Conservation (phyloP, 1,140 invertebrate species). For the Aphelinus atriplicis region DNA sequence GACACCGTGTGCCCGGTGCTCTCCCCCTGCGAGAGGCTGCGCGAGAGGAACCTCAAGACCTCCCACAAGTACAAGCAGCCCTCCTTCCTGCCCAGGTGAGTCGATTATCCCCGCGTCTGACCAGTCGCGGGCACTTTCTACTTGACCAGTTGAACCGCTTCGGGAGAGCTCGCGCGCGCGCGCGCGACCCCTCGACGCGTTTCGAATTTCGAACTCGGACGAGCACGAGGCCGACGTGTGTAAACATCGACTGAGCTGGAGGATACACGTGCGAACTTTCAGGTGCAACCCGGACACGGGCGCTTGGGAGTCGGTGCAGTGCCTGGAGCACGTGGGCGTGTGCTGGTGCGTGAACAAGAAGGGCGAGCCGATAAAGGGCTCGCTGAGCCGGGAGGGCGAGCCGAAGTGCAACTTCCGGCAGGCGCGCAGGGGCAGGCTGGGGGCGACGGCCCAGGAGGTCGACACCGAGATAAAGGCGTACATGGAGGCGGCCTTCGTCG, state of each 20-base stretch:
- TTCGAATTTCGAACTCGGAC: no score
- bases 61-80: conserved; percentile 76
- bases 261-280: not conserved
- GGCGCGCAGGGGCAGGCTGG: conserved; percentile 68
- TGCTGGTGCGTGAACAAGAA: conserved; percentile 87
- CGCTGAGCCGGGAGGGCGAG: conserved; percentile 75
- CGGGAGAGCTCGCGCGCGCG: no score
- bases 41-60: conserved; percentile 79
- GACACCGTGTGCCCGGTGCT: conserved; percentile 83
- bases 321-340: conserved; percentile 80
- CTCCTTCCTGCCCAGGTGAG: conserved; percentile 70
- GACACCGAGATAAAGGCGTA: conserved; percentile 58
- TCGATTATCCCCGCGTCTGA: no score
- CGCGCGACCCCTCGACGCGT: no score
- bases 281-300: conserved; percentile 76
- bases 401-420: conserved; percentile 81
- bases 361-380: conserved; percentile 82
- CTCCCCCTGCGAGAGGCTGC: conserved; percentile 80
- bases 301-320: conserved; percentile 83
- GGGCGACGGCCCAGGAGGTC: conserved; percentile 41
- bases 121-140: no score
- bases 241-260: no score
- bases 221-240: no score
- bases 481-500: conserved; percentile 51
- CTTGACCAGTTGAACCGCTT: no score